phyloP scores from a whole-genome alignment of 2,113 vertebrate species.

The Strix aluco region DNA sequence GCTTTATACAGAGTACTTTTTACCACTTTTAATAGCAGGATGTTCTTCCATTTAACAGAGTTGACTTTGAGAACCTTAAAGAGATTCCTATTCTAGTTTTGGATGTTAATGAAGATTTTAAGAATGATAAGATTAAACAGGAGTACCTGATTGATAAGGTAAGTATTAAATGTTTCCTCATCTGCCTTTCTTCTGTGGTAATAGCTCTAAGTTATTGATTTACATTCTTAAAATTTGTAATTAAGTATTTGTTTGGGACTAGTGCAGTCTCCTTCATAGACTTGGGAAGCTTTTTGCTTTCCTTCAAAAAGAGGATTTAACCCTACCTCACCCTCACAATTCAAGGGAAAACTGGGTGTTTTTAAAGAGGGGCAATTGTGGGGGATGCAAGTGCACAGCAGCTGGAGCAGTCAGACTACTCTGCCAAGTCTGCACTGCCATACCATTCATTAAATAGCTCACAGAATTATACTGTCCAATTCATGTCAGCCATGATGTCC shows the following conservation, averaged over 20 bases:
- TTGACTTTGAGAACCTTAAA: constrained; percentile 82
- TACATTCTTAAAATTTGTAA: background rate
- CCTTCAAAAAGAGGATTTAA: background rate
- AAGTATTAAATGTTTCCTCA: background rate
- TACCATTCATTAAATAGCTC: background rate
- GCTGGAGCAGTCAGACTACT: background rate
- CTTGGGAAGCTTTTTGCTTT: background rate
- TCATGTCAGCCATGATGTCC: background rate
- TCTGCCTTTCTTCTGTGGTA: background rate
- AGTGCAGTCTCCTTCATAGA: background rate
- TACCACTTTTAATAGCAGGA: background rate
- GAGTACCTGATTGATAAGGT: constrained; percentile 78
- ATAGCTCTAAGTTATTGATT: background rate
- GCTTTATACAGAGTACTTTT: background rate
- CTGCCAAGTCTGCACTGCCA: background rate
- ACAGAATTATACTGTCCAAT: background rate
- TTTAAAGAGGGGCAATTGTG: background rate
- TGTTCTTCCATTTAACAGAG: constrained; percentile 48
- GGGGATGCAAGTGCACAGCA: background rate
- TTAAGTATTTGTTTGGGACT: background rate
- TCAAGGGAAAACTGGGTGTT: background rate
- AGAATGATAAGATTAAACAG: constrained; percentile 83
- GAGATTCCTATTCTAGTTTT: constrained; percentile 80
- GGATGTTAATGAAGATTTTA: constrained; percentile 84
- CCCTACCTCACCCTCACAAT: background rate